Evolutionary conservation across 2,888 invertebrate species (phyloP).

Genomic region (Sicus ferrugineus): DNA sequence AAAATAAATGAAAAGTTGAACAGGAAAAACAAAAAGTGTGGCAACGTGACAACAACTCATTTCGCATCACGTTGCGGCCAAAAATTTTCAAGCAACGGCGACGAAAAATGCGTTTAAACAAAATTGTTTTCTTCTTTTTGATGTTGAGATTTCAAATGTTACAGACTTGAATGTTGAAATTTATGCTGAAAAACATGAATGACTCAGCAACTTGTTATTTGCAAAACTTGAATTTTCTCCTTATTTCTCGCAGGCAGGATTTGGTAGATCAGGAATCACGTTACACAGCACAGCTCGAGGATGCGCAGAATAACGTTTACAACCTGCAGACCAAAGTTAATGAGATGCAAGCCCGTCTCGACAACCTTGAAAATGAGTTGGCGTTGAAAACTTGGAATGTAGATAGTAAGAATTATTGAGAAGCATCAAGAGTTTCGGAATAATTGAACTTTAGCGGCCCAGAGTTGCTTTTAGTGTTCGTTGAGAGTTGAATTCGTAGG

Average conservation of each 20-base stretch:
- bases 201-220: neutral
- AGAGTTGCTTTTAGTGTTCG: neutral
- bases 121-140: neutral
- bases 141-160: no score
- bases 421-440: neutral
- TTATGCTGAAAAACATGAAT: no score
- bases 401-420: conserved; percentile 55
- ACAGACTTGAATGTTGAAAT: neutral
- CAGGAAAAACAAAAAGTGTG: neutral
- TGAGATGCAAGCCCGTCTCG: conserved; percentile 61
- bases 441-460: neutral
- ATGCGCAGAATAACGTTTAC: conserved; percentile 60
- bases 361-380: conserved; percentile 60
- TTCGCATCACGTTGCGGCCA: neutral
- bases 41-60: neutral
- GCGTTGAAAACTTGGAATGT: conserved; percentile 63
- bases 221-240: neutral
- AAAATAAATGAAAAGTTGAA: no score
- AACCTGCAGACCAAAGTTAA: conserved; percentile 57
- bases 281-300: conserved; percentile 60
- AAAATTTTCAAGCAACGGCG: no score
- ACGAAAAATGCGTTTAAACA: neutral
- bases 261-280: conserved; percentile 58
- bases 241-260: conserved; percentile 56
- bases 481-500: neutral